Percentiles rank a stretch among this genome's conserved stretches.
phyloP scores from a whole-genome alignment of 1,140 invertebrate species.

The Micrasema longulum region DNA sequence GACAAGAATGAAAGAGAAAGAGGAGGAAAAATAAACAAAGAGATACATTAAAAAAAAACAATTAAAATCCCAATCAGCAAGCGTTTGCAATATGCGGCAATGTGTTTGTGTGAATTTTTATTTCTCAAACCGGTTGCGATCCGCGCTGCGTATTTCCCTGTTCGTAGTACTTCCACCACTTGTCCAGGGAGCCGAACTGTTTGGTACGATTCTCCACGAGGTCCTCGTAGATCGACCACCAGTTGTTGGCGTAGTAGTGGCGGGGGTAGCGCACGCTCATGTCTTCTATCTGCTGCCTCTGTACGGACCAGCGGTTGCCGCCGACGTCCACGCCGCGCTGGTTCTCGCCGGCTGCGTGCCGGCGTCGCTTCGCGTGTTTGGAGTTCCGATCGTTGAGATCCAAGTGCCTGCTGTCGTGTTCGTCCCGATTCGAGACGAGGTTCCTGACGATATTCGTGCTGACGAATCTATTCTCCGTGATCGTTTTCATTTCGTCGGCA shows the following conservation, averaged over 20 bases:
- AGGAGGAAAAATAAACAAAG: conserved; percentile 7
- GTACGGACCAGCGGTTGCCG: conserved; percentile 1
- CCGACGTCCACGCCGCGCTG: no score
- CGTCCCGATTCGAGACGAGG: conserved; percentile 39
- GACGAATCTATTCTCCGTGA: conserved; percentile 56
- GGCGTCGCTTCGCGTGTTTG: conserved; percentile 31
- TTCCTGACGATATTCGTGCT: conserved; percentile 60
- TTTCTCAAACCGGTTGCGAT: conserved; percentile 35
- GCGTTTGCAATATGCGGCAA: conserved; percentile 36
- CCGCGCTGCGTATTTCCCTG: conserved; percentile 38
- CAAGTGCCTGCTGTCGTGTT: neutral
- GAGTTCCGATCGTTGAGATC: conserved; percentile 35
- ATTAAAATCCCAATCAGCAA: conserved; percentile 36
- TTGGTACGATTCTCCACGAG: conserved; percentile 62
- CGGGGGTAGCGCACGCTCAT: conserved; percentile 61
- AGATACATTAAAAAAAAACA: conserved; percentile 14
- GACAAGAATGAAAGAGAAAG: conserved; percentile 18
- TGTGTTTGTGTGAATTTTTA: conserved; percentile 26
- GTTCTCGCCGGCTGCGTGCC: conserved; percentile 46
- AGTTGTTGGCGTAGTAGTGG: conserved; percentile 67
- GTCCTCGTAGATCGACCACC: conserved; percentile 67
- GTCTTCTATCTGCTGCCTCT: conserved; percentile 60
- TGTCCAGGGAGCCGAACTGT: conserved; percentile 66
- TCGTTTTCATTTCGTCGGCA: conserved; percentile 14
- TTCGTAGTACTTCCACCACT: conserved; percentile 67